Conservation (phyloP, 1,140 invertebrate genomes). For the Lasioglossum baleicum region DNA sequence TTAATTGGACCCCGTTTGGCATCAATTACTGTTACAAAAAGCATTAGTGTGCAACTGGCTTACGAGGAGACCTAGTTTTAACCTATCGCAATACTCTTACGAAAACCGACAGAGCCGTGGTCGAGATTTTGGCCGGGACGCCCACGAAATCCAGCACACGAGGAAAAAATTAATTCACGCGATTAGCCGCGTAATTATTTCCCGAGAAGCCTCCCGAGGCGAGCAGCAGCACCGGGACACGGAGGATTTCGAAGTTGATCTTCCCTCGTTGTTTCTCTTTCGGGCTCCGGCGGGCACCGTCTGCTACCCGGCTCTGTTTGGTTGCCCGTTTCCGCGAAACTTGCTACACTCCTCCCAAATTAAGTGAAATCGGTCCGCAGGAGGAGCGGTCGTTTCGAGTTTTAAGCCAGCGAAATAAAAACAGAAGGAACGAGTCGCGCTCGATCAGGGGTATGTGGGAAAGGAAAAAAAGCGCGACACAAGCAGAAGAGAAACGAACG, state of each 20-base stretch:
- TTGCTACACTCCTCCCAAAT: conserved; percentile 58
- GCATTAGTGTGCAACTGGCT: too few relatives aligned
- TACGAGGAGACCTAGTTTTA: too few relatives aligned
- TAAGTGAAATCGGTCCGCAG: conserved; percentile 70
- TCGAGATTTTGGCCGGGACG: background rate
- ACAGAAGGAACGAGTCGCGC: background rate
- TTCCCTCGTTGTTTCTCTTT: conserved; percentile 10
- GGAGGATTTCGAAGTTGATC: conserved; percentile 8
- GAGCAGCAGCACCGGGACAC: background rate
- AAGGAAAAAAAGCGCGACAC: background rate
- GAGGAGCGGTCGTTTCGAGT: conserved; percentile 50
- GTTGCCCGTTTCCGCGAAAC: conserved; percentile 51
- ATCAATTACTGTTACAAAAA: too few relatives aligned
- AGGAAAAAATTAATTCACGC: conserved; percentile 27
- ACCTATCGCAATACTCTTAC: too few relatives aligned
- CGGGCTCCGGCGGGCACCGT: conserved; percentile 6
- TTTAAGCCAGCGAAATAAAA: conserved; percentile 21
- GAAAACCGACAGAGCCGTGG: background rate
- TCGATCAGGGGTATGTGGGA: background rate
- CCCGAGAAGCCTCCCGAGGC: background rate
- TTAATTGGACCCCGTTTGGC: too few relatives aligned
- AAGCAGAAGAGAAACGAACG: conserved; percentile 4
- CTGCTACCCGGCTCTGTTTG: conserved; percentile 23
- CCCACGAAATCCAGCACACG: background rate
- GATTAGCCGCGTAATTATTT: conserved; percentile 38